Base-by-base conservation (phyloP, 2,113 vertebrate species). In the Lagenorhynchus albirostris region DNA sequence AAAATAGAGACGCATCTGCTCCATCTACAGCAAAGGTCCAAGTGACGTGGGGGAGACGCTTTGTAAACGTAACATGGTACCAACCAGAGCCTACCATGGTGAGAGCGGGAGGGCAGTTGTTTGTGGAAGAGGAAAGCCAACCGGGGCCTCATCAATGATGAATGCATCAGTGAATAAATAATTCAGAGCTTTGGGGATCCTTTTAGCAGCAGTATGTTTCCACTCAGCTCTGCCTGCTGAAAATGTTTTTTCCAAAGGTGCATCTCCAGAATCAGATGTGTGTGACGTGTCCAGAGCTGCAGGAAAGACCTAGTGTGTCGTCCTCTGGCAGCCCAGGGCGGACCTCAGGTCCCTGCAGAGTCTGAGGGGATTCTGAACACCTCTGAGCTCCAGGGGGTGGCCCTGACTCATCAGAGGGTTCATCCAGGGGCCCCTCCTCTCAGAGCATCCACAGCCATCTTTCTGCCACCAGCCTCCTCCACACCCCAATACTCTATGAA, bases 121-220 rank as follows among this genome's bases (percentile, higher is more conserved):
- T 38, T 67, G 55, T 67, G 86, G 86, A 25, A 55, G 50, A 97
- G 41, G 76, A 88, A 63, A 65, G 60, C 50, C 38, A 3, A 47
- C 29, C 29, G 60, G 38, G 58, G 41, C 73, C 63, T 74, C 71
- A 60, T 93, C 67, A 58, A 36, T 96, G 73, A 76, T 91, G 85
- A 67, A 76, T 81, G 76, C 81, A 12, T 31, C 31, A 23, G 85
- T 6, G 20, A 92, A 74, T 92, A 83, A 96, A 84, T 95, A 77
- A 95, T 94, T 95, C 53, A 93, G 89, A 71, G 73, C 62, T 25
- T 20, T 26, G 41, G 91, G 60, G 36, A 90, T 71, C 85, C 86
- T 97, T 83, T 89, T 9, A 94, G 95, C 73, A 93, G 53, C 62
- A 2, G 29, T 11, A 8, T 50, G 47, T 76, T 93, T 88, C 96